A percentile compares a stretch with the other conserved stretches of the same genome.
These are phyloP conservation scores for Scrobipalpa atriplicella DNA, from an alignment of 2,888 invertebrate species.

Conservation along the genomic window DNA sequence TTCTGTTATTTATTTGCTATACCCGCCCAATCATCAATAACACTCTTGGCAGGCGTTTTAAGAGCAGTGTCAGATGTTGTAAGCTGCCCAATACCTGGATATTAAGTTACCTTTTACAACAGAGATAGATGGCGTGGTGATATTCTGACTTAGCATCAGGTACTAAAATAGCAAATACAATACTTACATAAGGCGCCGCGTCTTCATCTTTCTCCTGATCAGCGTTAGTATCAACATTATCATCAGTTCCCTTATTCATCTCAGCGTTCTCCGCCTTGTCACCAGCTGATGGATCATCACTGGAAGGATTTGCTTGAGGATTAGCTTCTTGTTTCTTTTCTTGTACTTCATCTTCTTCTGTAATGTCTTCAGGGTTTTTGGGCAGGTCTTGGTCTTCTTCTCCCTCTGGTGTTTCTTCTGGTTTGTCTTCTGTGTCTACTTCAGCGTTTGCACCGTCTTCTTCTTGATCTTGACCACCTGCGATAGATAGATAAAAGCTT, in stretches of 20 bases:
- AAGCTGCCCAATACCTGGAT: too few relatives aligned
- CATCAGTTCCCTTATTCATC: constrained; percentile 70
- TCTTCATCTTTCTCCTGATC: constrained; percentile 74
- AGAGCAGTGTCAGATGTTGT: too few relatives aligned
- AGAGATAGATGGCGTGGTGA: too few relatives aligned
- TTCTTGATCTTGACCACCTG: constrained; percentile 8
- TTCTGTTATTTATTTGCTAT: too few relatives aligned
- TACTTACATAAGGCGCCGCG: constrained; percentile 68
- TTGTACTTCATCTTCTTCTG: constrained; percentile 69
- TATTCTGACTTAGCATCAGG: too few relatives aligned
- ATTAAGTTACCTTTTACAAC: too few relatives aligned
- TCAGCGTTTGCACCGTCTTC: constrained; percentile 75
- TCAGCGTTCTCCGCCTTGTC: constrained; percentile 78
- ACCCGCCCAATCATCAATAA: too few relatives aligned
- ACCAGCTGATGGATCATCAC: constrained; percentile 73
- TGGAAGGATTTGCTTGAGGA: constrained; percentile 77
- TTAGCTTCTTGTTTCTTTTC: constrained; percentile 74
- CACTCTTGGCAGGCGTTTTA: too few relatives aligned
- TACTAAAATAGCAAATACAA: not conserved
- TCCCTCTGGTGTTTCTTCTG: constrained; percentile 50
- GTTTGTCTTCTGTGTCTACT: constrained; percentile 61
- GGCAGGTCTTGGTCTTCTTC: constrained; percentile 64
- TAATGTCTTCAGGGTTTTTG: constrained; percentile 68
- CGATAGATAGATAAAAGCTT: too few relatives aligned
- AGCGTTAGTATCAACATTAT: constrained; percentile 77